Base-by-base conservation (phyloP, 2,888 invertebrate species). In the Corythucha ciliata region DNA sequence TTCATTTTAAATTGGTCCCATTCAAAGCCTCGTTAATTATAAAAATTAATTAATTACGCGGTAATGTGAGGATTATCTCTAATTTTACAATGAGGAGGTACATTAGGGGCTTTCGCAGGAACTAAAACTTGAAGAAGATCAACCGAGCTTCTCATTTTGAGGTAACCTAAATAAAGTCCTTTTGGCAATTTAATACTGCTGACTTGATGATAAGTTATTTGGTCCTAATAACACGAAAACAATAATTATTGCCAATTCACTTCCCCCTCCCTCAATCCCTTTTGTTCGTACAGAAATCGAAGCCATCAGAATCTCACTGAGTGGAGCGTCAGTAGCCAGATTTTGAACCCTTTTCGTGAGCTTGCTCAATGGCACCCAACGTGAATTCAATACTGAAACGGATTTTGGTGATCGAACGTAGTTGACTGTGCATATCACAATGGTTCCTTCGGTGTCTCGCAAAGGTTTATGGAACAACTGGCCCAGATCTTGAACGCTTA, bases 41-140 rank as follows among this genome's bases (percentile, higher is more conserved):
- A 39, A 55, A 42, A 27, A 48, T 46, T 32, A 29, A 20, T 53
- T 61, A 76, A 83, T 78, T 70, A 89, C 89, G 86, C 86, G 12
- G 93, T 93, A 0, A 98, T 89, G 66, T 96, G 94, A 1, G 94
- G 87, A 71, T 96, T 96, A 60, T 92, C 89, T 55, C 97, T 73
- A 29, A 97, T 81, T 68, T 90, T 87, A 57, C 85, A 86, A 67
- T 93, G 89, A 1, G 97, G 97, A 59, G 97, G 77, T 60, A 94
- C 88, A 68, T 94, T 97, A 4, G 97, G 97, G 2, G 88, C 81
- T 64, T 88, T 85, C 48, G 86, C 79, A 0, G 93, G 90, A 21
- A 94, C 94, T 39, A 97, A 83, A 8, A 97, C 83, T 63, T 91
- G 83, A 39, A 96, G 87, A 54, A 89, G 80, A 68, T 96, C 96